Conservation (phyloP, 2,797 vertebrate genomes). For the Oryzias dopingdopingensis region DNA sequence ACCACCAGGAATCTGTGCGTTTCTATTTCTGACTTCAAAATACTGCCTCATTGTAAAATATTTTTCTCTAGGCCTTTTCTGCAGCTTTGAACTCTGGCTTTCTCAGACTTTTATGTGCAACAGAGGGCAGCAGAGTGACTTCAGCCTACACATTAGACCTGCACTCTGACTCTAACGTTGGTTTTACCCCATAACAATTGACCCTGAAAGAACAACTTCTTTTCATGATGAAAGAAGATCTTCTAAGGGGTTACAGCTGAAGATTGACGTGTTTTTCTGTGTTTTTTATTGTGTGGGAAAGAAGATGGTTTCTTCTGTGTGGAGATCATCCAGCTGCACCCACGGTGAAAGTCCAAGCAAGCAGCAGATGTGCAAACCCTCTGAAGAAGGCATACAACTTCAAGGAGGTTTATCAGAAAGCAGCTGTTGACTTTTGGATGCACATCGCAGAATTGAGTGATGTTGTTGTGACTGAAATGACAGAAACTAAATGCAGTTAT, state of each 20-base stretch:
- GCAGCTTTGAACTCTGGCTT: background rate
- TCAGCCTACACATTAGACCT: background rate
- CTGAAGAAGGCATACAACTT: constrained; percentile 25
- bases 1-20: too few species aligned
- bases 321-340: constrained; percentile 19
- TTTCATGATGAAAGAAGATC: constrained; percentile 32
- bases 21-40: too few species aligned
- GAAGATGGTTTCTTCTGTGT: constrained; percentile 12
- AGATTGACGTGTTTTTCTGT: constrained; percentile 31
- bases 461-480: too few species aligned
- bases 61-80: background rate
- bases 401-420: too few species aligned
- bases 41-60: too few species aligned
- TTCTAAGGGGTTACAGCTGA: constrained; percentile 23
- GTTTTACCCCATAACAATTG: constrained; percentile 4
- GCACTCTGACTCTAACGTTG: constrained; percentile 7
- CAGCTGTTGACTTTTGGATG: too few species aligned
- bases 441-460: too few species aligned
- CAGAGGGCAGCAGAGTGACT: background rate
- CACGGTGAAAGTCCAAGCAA: constrained; percentile 21
- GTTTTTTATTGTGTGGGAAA: constrained; percentile 37
- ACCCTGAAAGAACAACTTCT: constrained; percentile 13
- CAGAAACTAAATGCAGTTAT: too few species aligned
- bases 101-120: constrained; percentile 1
- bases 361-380: constrained; percentile 30